Conservation (phyloP, 2,113 vertebrate genomes). For the Hippolais icterina region DNA sequence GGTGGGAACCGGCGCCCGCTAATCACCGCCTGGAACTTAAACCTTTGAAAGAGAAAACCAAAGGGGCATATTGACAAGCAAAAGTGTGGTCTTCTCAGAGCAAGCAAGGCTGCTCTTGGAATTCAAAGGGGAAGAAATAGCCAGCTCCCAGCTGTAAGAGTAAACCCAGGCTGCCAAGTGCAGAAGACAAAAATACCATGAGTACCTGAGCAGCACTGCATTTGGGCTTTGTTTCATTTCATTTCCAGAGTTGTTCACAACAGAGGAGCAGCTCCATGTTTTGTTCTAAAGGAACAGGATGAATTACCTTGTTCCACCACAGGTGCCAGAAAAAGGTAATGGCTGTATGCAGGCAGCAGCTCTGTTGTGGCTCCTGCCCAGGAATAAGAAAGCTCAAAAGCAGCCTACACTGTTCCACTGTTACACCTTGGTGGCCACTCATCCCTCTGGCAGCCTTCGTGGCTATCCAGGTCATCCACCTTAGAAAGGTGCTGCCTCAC, state of each 20-base stretch:
- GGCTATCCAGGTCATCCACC: not conserved
- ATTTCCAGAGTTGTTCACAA: not conserved
- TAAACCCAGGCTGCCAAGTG: not conserved
- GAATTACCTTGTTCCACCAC: not conserved
- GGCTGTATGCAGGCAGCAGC: not conserved
- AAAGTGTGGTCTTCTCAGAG: not conserved
- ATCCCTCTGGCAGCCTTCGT: not conserved
- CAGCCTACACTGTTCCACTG: not conserved
- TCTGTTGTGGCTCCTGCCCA: not conserved
- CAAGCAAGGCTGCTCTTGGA: not conserved
- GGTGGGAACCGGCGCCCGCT: slow-evolving; percentile 85
- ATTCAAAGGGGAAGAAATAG: not conserved
- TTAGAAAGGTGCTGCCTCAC: not conserved
- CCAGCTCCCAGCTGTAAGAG: not conserved
- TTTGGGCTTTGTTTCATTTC: rapidly evolving
- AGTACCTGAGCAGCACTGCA: not conserved
- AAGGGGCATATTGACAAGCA: not conserved
- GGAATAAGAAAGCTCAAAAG: not conserved
- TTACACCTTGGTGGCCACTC: not conserved
- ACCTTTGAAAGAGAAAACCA: slow-evolving; percentile 73
- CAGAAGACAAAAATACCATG: not conserved
- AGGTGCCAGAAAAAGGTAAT: rapidly evolving
- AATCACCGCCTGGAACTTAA: slow-evolving; percentile 93
- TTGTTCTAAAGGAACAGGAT: not conserved
- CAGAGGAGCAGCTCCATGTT: not conserved